phyloP scores from a whole-genome alignment of 2,113 vertebrate genomes.

The Columba janthina region DNA sequence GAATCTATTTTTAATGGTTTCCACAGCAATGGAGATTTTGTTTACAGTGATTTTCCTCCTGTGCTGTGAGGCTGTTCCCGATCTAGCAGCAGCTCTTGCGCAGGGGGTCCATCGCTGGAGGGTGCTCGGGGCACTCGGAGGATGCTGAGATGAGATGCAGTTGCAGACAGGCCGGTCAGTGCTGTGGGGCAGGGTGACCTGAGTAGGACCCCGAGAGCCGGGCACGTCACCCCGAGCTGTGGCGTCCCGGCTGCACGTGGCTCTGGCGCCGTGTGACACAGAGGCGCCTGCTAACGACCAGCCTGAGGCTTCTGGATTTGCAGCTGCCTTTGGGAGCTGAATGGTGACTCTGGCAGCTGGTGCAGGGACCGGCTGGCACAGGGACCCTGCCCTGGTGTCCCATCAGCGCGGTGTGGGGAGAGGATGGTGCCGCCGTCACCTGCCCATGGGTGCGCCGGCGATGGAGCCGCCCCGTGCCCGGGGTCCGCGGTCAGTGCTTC shows the following conservation, averaged over 20 bases:
- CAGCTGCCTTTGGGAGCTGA: background rate
- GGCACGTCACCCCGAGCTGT: background rate
- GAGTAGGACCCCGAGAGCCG: background rate
- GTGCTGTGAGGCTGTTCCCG: constrained; percentile 56
- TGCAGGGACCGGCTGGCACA: too few relatives aligned
- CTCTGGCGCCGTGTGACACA: background rate
- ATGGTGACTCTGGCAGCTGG: rapidly evolving
- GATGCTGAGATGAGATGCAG: background rate
- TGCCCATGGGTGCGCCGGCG: too few relatives aligned
- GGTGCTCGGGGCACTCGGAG: background rate
- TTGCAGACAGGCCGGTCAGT: background rate
- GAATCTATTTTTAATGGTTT: constrained; percentile 84
- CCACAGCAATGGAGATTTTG: constrained; percentile 76
- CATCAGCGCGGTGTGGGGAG: too few relatives aligned
- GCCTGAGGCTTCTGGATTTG: background rate
- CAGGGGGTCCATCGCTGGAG: constrained; percentile 1
- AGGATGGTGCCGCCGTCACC: too few relatives aligned
- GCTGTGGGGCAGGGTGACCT: background rate
- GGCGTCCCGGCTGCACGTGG: background rate
- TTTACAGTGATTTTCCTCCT: constrained; percentile 74
- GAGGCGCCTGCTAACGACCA: background rate
- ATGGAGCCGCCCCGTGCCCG: background rate
- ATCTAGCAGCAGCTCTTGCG: constrained; percentile 38
- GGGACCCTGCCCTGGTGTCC: too few relatives aligned
- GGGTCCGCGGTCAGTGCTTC: background rate